Conservation (phyloP, 1,140 invertebrate species). For the Subanguina moxae region DNA sequence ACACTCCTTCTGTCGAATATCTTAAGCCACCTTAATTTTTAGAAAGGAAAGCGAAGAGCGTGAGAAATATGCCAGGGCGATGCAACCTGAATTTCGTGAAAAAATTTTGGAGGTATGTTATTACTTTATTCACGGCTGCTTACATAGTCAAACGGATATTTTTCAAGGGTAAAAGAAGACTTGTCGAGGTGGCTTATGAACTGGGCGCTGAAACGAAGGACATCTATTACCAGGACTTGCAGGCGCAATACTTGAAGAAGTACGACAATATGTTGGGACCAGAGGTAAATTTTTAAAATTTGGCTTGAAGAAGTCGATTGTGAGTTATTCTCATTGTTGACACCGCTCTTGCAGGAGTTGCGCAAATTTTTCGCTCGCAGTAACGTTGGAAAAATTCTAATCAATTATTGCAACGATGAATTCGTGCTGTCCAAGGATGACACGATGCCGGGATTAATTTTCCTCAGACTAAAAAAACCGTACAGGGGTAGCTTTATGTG, state of each 20-base stretch:
- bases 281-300: background rate
- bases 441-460: background rate
- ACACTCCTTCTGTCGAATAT: background rate
- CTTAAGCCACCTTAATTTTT: background rate
- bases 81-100: background rate
- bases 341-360: background rate
- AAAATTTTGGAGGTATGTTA: background rate
- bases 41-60: background rate
- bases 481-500: background rate
- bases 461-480: background rate
- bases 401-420: background rate
- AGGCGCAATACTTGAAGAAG: background rate
- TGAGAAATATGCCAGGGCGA: background rate
- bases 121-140: background rate
- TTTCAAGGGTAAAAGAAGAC: background rate
- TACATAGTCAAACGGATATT: background rate
- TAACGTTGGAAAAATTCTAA: background rate
- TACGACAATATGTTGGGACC: background rate
- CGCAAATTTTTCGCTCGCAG: constrained; percentile 3
- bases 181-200: background rate
- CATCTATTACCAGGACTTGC: background rate
- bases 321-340: background rate
- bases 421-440: background rate
- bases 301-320: background rate
- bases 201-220: background rate